Base-by-base conservation (phyloP, 2,888 invertebrate species). In the Catocala fraxini region DNA sequence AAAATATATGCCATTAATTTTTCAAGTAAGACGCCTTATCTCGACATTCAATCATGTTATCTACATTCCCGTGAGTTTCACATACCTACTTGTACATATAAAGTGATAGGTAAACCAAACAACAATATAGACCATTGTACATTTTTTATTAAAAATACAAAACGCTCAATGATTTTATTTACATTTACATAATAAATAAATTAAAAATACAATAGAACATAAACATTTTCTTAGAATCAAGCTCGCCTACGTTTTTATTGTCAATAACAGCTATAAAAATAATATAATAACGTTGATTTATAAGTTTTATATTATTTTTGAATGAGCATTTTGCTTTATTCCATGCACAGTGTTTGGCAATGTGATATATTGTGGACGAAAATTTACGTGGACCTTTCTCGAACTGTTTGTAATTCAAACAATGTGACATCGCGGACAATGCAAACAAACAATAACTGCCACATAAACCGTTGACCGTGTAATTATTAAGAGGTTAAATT, bases 401-500 rank as follows among this genome's bases (percentile, higher is more conserved):
- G 53, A 59, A 13, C 49, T 64, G 46, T 58, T 42, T 33, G 42
- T 42, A 55, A 59, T 57, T 55, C 47, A 45, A 65, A 59, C 64
- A 60, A 68, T 57, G 61, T 48, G 53, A 68, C 69, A 59, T 56
- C 60, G 63, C 76, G 80, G 77, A 83, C 79, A 85, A 84, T 73
- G 66, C 65, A 64, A 76, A 73, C 63, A 56, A 73, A 68, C 75
- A 71, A 73, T 82, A 79, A 77, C 73, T 80, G 81, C 80, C 84
- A 65, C 73, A 63, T 67, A 68, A 74, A 73, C 77, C 63, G 74
- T 65, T 69, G 57, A 63, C 65, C 54, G 63, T 60, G 71, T 80
- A 85, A 84, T 85, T 80, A 75, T 78, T 70, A 65, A 70, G 74
- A 78, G 73, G 78, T 75, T 70, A 69, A 74, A 83, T 84, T 77